Percentiles rank a stretch among this genome's conserved stretches.
phyloP scores from a whole-genome alignment of 2,113 vertebrate genomes.

The Scomber scombrus region DNA sequence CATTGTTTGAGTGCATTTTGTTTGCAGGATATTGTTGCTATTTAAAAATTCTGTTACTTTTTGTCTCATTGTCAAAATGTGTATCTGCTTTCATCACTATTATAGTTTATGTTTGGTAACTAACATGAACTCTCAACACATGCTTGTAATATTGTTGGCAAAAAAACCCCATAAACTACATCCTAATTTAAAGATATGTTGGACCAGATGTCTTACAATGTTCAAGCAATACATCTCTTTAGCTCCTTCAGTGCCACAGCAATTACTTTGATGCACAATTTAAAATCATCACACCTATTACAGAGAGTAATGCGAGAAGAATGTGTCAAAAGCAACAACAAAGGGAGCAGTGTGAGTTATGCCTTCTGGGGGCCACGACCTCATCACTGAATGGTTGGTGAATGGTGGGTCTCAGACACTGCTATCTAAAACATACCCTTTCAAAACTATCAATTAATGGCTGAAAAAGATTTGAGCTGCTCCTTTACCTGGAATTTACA shows the following conservation, averaged over 20 bases:
- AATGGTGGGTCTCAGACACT: slow-evolving; percentile 56
- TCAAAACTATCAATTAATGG: slow-evolving; percentile 58
- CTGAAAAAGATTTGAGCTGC: slow-evolving; percentile 50
- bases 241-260: slow-evolving; percentile 43
- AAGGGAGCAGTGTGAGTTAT: slow-evolving; percentile 71
- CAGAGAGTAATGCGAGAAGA: slow-evolving; percentile 58
- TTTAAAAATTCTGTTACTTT: not conserved
- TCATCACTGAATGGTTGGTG: slow-evolving; percentile 69
- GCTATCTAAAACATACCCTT: slow-evolving; percentile 70
- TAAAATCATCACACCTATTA: slow-evolving; percentile 74
- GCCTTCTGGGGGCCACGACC: slow-evolving; percentile 51
- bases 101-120: slow-evolving; percentile 8
- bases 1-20: not conserved
- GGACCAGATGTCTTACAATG: slow-evolving; percentile 35
- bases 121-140: slow-evolving; percentile 22
- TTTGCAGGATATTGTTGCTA: not conserved
- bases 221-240: slow-evolving; percentile 39
- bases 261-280: slow-evolving; percentile 71
- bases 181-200: slow-evolving; percentile 57
- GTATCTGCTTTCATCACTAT: not conserved
- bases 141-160: slow-evolving; percentile 1
- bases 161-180: slow-evolving; percentile 31
- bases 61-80: not conserved
- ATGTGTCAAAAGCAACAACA: slow-evolving; percentile 66
- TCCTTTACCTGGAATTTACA: slow-evolving; percentile 46